phyloP scores from a whole-genome alignment of 2,797 vertebrate genomes.

The Dipus sagitta region DNA sequence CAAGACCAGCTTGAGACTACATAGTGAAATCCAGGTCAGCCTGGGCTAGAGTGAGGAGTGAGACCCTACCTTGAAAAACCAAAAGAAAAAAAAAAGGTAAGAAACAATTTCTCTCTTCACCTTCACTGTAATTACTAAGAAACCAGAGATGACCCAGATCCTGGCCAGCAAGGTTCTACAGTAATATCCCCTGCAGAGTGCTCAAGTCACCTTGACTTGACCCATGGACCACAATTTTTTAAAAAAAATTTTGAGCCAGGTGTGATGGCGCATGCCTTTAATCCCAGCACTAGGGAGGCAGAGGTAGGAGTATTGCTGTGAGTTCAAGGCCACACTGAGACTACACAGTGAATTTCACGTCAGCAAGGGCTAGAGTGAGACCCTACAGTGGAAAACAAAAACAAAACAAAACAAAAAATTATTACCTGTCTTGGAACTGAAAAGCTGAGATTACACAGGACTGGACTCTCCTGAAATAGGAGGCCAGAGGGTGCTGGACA shows the following conservation, averaged over 20 bases:
- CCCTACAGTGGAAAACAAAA: too few relatives aligned
- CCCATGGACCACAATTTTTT: neutral
- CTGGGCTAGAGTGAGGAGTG: too few relatives aligned
- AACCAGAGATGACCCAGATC: neutral
- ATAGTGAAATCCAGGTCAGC: too few relatives aligned
- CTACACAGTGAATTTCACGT: too few relatives aligned
- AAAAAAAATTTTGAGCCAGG: too few relatives aligned
- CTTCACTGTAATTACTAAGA: neutral
- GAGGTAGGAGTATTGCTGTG: too few relatives aligned
- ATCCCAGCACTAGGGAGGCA: too few relatives aligned
- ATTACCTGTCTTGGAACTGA: neutral
- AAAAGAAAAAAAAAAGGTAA: neutral
- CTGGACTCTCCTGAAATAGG: conserved; percentile 17
- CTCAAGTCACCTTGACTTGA: neutral
- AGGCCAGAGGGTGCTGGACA: neutral
- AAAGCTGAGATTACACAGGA: neutral
- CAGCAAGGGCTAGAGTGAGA: too few relatives aligned
- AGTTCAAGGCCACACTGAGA: too few relatives aligned
- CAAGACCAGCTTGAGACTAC: too few relatives aligned
- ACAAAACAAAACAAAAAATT: neutral
- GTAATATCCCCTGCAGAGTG: neutral
- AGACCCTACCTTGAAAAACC: too few relatives aligned
- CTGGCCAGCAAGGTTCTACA: neutral
- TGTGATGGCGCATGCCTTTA: too few relatives aligned
- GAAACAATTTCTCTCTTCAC: neutral